These are phyloP conservation scores for Chouioia cunea DNA, from an alignment of 2,888 invertebrate species.

Conservation along the genomic window DNA sequence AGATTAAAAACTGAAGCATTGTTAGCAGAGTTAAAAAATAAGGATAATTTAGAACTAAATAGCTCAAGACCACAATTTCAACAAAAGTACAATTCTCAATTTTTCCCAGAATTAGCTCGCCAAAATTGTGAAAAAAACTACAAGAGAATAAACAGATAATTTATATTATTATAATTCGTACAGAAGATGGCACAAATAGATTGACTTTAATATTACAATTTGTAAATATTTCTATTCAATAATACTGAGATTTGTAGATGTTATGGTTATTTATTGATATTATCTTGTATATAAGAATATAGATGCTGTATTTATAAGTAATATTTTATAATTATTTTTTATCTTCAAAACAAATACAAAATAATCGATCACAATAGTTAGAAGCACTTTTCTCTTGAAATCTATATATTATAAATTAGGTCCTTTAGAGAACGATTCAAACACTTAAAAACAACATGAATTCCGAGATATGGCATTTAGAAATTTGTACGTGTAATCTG, in stretches of 20 bases:
- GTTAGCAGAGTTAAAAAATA: conserved; percentile 78
- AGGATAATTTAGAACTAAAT: conserved; percentile 60
- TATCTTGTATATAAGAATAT: neutral
- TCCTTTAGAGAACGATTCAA: too few relatives aligned
- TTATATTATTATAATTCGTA: neutral
- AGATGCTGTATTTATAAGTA: neutral
- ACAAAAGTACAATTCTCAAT: conserved; percentile 95
- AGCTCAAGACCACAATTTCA: conserved; percentile 68
- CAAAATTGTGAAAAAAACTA: conserved; percentile 73
- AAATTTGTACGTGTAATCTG: too few relatives aligned
- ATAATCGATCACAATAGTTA: too few relatives aligned
- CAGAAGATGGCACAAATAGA: too few relatives aligned
- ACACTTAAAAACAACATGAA: too few relatives aligned
- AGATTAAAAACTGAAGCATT: conserved; percentile 78
- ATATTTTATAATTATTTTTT: too few relatives aligned
- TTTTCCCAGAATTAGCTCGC: conserved; percentile 90
- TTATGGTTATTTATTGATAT: neutral
- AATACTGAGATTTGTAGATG: too few relatives aligned
- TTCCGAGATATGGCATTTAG: too few relatives aligned
- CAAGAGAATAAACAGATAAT: conserved; percentile 17
- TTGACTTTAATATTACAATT: too few relatives aligned
- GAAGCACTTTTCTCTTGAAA: too few relatives aligned
- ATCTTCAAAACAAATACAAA: too few relatives aligned
- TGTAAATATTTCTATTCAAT: neutral
- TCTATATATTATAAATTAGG: too few relatives aligned